phyloP scores from a whole-genome alignment of 2,797 vertebrate genomes.

The Parauchenoglanis ngamensis region DNA sequence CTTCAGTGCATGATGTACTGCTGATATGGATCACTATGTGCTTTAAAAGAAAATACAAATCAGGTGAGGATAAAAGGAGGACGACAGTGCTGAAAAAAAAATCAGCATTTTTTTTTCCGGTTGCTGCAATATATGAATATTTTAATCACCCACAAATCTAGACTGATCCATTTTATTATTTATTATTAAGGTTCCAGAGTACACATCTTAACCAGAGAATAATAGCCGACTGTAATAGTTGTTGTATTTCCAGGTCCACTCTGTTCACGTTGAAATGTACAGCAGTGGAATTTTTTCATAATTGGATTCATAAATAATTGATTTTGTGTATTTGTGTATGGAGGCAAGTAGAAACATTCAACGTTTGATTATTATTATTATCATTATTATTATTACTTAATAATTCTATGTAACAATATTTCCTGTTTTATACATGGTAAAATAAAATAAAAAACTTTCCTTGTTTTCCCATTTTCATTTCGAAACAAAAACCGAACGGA shows the following conservation, averaged over 20 bases:
- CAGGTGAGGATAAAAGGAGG: background rate
- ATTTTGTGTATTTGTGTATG: background rate
- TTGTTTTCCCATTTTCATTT: background rate
- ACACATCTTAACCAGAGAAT: background rate
- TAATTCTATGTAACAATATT: too few species aligned
- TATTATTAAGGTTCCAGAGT: constrained; percentile 4
- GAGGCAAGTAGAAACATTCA: background rate
- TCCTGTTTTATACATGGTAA: background rate
- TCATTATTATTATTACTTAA: background rate
- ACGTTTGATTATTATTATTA: background rate
- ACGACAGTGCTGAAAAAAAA: too few species aligned
- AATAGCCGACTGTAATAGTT: background rate
- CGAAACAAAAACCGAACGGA: background rate
- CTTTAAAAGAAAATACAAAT: too few species aligned
- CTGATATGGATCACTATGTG: background rate
- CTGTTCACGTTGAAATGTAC: background rate
- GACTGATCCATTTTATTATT: background rate
- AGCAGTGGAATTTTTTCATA: background rate
- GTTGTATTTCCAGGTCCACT: background rate
- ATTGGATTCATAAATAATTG: background rate
- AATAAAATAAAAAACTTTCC: background rate
- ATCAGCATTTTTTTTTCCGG: background rate
- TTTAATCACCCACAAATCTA: background rate
- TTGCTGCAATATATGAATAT: background rate
- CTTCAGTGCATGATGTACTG: background rate